A percentile compares a stretch with the other conserved stretches of the same genome.
Evolutionary conservation across 2,888 invertebrate genomes (phyloP).

Genomic region (Drosophila meridionalis): DNA sequence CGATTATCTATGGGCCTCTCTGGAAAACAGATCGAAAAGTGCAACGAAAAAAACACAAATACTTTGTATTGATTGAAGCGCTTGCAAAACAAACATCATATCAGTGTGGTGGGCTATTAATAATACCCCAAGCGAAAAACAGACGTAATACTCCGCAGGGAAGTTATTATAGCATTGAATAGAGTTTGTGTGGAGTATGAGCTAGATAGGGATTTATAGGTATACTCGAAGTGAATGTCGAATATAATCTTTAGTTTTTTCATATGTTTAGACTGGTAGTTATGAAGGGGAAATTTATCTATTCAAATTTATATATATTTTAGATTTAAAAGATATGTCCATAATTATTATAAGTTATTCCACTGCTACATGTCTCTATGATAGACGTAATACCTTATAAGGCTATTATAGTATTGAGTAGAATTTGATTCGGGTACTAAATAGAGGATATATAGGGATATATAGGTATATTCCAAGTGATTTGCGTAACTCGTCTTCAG

Average conservation of each 20-base stretch:
- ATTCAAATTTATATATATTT: no score
- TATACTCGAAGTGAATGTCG: background rate
- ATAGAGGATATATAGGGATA: no score
- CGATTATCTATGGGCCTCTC: slow-evolving; percentile 34
- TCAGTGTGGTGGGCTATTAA: slow-evolving; percentile 7
- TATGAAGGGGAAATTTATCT: no score
- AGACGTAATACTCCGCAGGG: background rate
- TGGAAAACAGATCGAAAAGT: slow-evolving; percentile 27
- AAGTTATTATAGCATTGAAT: background rate
- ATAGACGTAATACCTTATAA: no score
- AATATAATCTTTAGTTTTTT: background rate
- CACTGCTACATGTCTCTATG: no score
- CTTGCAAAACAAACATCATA: slow-evolving; percentile 3
- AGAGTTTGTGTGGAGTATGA: background rate
- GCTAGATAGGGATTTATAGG: background rate
- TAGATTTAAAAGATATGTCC: no score
- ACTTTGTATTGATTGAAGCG: background rate
- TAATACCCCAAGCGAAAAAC: background rate
- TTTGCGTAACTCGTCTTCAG: no score
- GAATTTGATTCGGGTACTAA: no score
- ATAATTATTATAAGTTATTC: no score
- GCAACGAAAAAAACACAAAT: slow-evolving; percentile 12
- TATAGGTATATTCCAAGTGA: no score
- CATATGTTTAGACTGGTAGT: no score
- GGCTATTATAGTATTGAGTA: background rate